Percentiles rank a stretch among this genome's conserved stretches.
Evolutionary conservation across 2,888 invertebrate genomes (phyloP).

Genomic region (Halocaridina rubra): DNA sequence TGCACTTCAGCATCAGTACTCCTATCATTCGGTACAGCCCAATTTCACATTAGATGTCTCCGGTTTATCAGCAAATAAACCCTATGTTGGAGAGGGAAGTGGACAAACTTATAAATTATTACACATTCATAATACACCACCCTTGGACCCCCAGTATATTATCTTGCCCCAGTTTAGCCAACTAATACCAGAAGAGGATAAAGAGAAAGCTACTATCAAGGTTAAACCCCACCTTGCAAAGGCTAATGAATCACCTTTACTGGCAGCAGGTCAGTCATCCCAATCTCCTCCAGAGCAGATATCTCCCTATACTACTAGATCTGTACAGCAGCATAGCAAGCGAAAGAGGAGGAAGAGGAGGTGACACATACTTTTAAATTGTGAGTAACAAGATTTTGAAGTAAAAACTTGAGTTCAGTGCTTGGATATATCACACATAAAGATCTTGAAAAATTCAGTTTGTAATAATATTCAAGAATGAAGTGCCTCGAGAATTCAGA

Average conservation of each 20-base stretch:
- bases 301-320: neutral
- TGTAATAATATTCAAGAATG: neutral
- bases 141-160: conserved; percentile 29
- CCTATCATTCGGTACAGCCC: neutral
- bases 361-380: neutral
- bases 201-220: neutral
- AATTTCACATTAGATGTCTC: neutral
- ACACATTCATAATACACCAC: conserved; percentile 26
- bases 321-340: neutral
- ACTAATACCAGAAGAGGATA: conserved; percentile 21
- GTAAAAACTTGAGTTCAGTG: too few relatives aligned
- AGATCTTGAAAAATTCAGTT: neutral
- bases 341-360: neutral
- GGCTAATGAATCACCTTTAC: conserved; percentile 6
- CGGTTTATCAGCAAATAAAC: neutral
- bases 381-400: too few relatives aligned
- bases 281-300: neutral
- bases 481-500: neutral
- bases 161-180: conserved; percentile 24
- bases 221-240: conserved; percentile 13
- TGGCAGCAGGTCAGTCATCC: conserved; percentile 11
- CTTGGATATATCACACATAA: too few relatives aligned
- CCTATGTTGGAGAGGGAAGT: conserved; percentile 22
- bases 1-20: neutral
- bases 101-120: conserved; percentile 3